Conservation (phyloP, 2,888 invertebrate species). For the Meiosimyza decipiens region DNA sequence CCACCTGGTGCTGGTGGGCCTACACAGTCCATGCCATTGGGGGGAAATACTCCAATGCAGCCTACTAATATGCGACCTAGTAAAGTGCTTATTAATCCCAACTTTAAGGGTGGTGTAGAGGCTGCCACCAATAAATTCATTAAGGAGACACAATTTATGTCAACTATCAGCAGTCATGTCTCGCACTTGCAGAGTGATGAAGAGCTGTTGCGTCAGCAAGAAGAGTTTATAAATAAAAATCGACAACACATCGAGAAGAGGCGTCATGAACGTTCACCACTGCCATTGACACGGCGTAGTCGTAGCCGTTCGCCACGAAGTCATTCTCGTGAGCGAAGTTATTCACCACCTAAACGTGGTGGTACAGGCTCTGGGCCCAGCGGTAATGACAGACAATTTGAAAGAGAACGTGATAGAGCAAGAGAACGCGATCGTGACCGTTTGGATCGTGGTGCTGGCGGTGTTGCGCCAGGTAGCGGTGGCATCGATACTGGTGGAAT, state of each 20-base stretch:
- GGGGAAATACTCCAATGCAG: constrained; percentile 35
- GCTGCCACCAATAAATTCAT: constrained; percentile 67
- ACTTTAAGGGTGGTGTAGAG: constrained; percentile 67
- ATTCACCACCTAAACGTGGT: constrained; percentile 60
- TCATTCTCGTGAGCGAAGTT: constrained; percentile 65
- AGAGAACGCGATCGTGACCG: constrained; percentile 53
- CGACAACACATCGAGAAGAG: constrained; percentile 66
- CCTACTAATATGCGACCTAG: constrained; percentile 49
- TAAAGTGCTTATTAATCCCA: constrained; percentile 66
- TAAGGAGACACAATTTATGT: constrained; percentile 66
- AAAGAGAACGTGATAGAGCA: constrained; percentile 54
- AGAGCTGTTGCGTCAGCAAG: constrained; percentile 65
- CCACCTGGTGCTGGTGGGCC: constrained; percentile 1
- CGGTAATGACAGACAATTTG: constrained; percentile 44
- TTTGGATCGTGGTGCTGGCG: constrained; percentile 18
- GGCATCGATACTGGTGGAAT: constrained; percentile 30
- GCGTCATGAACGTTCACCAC: constrained; percentile 62
- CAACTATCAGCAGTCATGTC: constrained; percentile 58
- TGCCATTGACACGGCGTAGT: constrained; percentile 50
- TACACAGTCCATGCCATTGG: constrained; percentile 21
- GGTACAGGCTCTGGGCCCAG: constrained; percentile 39
- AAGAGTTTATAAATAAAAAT: constrained; percentile 67
- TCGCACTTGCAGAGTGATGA: constrained; percentile 61
- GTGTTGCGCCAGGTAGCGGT: neutral
- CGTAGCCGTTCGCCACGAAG: constrained; percentile 57